Percentiles rank a stretch among this genome's conserved stretches.
phyloP scores from a whole-genome alignment of 2,797 vertebrate species.

The Halcyon smyrnensis region DNA sequence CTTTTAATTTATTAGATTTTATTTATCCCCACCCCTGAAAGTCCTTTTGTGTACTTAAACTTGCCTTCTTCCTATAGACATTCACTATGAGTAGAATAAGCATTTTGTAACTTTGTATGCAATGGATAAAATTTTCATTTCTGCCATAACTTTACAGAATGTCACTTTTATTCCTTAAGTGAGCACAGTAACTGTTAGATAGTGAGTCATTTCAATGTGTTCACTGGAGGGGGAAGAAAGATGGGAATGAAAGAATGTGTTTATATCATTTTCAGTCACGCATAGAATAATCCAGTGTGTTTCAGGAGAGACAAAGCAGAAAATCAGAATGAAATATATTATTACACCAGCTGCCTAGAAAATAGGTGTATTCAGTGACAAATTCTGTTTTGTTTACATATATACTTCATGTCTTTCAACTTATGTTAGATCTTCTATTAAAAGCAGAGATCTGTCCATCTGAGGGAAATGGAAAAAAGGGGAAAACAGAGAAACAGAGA shows the following conservation, averaged over 20 bases:
- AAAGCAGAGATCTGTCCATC: not conserved
- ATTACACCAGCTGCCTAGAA: not conserved
- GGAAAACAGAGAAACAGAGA: not conserved
- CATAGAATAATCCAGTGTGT: not conserved
- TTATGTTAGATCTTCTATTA: not conserved
- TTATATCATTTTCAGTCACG: not conserved
- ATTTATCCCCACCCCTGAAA: fast-evolving
- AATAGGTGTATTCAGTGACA: not conserved
- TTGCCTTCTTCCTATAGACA: not conserved
- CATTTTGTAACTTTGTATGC: not conserved
- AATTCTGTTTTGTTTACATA: not conserved
- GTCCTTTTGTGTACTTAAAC: not conserved
- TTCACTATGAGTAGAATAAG: not conserved
- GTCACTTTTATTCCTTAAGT: not conserved
- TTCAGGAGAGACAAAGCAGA: not conserved
- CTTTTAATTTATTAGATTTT: not conserved
- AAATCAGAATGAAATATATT: not conserved
- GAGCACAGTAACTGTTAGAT: not conserved
- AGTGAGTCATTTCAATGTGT: not conserved
- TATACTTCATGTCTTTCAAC: not conserved
- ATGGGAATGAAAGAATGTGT: not conserved
- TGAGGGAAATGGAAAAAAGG: not conserved
- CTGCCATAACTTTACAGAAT: not conserved
- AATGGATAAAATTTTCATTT: not conserved
- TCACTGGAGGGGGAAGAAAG: not conserved